phyloP scores from a whole-genome alignment of 1,140 invertebrate genomes.

The Sinella curviseta region DNA sequence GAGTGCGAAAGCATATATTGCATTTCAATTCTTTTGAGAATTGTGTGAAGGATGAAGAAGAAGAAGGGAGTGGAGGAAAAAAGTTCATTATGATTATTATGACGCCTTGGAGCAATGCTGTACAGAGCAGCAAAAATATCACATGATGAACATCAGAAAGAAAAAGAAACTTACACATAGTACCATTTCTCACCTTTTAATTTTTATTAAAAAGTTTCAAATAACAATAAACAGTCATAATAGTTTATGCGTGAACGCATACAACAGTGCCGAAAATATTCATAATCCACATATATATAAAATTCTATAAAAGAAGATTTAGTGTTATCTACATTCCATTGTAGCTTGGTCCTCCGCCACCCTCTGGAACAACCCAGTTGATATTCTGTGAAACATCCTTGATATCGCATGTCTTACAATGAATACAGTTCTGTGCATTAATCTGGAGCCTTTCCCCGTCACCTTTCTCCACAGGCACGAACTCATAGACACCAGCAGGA shows the following conservation, averaged over 20 bases:
- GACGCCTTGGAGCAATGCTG: not conserved
- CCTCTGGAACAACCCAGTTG: constrained; percentile 98
- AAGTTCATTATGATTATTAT: not conserved
- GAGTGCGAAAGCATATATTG: too few relatives aligned
- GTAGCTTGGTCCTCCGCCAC: constrained; percentile 96
- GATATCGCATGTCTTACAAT: constrained; percentile 99
- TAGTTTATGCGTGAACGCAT: too few relatives aligned
- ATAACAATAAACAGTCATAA: not conserved
- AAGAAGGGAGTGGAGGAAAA: not conserved
- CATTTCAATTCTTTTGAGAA: too few relatives aligned
- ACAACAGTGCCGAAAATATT: too few relatives aligned
- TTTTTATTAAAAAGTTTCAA: constrained; percentile 5
- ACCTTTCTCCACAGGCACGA: constrained; percentile 83
- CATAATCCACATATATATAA: too few relatives aligned
- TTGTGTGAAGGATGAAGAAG: too few relatives aligned
- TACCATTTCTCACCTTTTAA: not conserved
- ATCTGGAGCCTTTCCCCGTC: constrained; percentile 85
- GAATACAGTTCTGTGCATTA: constrained; percentile 99
- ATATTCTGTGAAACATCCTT: constrained; percentile 88
- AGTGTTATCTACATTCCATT: constrained; percentile 85
- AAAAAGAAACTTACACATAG: too few relatives aligned
- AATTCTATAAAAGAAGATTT: too few relatives aligned
- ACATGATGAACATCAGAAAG: too few relatives aligned
- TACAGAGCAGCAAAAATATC: too few relatives aligned
- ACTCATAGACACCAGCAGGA: constrained; percentile 96